phyloP scores from a whole-genome alignment of 1,140 invertebrate species.

The Sycobia sp. region DNA sequence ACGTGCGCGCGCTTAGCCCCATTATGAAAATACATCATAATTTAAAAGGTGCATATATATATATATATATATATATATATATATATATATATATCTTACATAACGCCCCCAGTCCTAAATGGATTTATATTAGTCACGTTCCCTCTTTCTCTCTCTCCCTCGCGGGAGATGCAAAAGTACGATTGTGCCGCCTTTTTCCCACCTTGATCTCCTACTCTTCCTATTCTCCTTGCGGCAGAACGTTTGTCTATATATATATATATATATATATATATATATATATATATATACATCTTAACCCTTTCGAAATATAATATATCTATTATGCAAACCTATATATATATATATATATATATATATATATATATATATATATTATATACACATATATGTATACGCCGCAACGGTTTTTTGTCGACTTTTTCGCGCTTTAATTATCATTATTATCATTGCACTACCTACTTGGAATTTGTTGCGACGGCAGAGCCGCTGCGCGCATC shows the following conservation, averaged over 20 bases:
- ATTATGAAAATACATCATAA: slow-evolving; percentile 16
- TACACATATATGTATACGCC: too few species aligned
- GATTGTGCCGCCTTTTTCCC: slow-evolving; percentile 6
- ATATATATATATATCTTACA: not conserved
- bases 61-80: too few species aligned
- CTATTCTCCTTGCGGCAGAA: too few species aligned
- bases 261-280: too few species aligned
- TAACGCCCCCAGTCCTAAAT: slow-evolving; percentile 2
- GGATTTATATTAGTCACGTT: slow-evolving; percentile 21
- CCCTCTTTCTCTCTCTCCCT: too few species aligned
- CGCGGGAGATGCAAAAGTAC: slow-evolving; percentile 20
- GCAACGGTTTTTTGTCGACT: not conserved
- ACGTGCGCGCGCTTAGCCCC: not conserved
- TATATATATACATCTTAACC: too few species aligned
- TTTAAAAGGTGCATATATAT: not conserved
- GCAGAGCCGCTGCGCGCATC: too few species aligned
- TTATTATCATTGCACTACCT: slow-evolving; percentile 6
- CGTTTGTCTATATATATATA: too few species aligned
- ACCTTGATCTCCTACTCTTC: too few species aligned
- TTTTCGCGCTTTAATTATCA: slow-evolving; percentile 13
- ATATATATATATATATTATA: too few species aligned
- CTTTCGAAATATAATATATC: slow-evolving; percentile 12
- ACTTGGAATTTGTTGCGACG: not conserved
- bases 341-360: too few species aligned
- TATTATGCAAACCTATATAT: too few species aligned